Base-by-base conservation (phyloP, 2,113 vertebrate genomes). In the Junco hyemalis region DNA sequence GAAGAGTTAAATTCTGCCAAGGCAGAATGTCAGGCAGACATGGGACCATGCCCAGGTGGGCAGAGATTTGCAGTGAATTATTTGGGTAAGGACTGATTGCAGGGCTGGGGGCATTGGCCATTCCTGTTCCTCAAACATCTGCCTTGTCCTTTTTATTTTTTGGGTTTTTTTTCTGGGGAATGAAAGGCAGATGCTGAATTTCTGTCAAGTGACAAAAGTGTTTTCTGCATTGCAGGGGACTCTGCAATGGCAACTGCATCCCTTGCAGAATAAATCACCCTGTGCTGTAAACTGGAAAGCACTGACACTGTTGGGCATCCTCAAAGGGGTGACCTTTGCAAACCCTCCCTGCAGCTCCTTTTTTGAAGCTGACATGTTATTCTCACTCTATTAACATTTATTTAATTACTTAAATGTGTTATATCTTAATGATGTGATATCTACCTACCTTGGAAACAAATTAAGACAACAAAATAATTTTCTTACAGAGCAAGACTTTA, bases 401-500 rank as follows among this genome's bases (percentile, higher is more conserved):
- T 82, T 91, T 81, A 91, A 91, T 84, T 86, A 69, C 36, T 92
- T 89, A 59, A 93, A 81, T 31, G 6, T 87, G 83, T 63, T 54
- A 1, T 38, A 26, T 76, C 35, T 83, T 94, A 57, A 82, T 61
- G 38, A 31, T 80, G 38, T 16, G 21, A 12, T 85, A 64, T 17
- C 72, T 85, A 51, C 54, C 31, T 78, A 47, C 47, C 48, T 17
- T 74, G 70, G 85, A 65, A 90, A 56, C 17, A 35, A 63, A 70
- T 31, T 68, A 33, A 16, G 38, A 54, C 65, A 87, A 70, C 57
- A 74, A 70, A 86, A 78, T 61, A 36, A 78, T 77, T 73, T 86
- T 22, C 59, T 90, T 59, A 51, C 24, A n/a, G 56, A 44, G 60
- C n/a, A 50, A 35, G 68, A 38, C n/a, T 66, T 93, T 64, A 11